Evolutionary conservation across 2,888 invertebrate genomes (phyloP), one percentile per base, ranked within the genome.

Genomic region (Lasiommata megera): DNA sequence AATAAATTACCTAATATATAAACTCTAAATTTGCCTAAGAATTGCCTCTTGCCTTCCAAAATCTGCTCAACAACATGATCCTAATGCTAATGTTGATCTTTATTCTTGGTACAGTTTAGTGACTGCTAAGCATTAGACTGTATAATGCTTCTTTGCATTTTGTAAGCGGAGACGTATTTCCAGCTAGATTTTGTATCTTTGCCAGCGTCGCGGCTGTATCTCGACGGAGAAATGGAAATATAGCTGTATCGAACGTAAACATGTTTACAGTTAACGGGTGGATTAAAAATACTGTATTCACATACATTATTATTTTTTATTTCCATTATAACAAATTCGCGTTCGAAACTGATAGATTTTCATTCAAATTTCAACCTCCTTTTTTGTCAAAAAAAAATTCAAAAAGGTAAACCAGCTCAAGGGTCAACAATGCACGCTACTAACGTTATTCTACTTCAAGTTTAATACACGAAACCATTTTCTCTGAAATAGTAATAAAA

Each of bases 141-240:
- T 68, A 66, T 67, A 69, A 72, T 68, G 70, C 69, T 65, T 64
- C 68, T 68, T 66, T 64, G 68, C 68, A 68, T 71, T 67, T 67
- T 55, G 63, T 67, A 58, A 61, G 62, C 54, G 63, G 67, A 63
- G 74, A 68, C 63, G 71, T 81, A 70, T 70, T 70, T 69, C 80
- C 56, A 80, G 79, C 59, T 60, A 64, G 67, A 63, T 60, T 65
- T 63, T 72, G 71, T 66, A 68, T 76, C 73, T 56, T 69, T 75
- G 79, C 71, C 73, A 82, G 82, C 76, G 78, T 75, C 79, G 77
- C 72, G 79, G 74, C 80, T 80, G 80, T 82, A 84, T 78, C 80
- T 79, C 77, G 74, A 76, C 77, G 72, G 76, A 80, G 82, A 84
- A 63, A 86, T 84, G 85, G 80, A 86, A 79, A 84, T 86, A 85